Evolutionary conservation across 1,140 invertebrate species (phyloP).

Genomic region (Sitobion miscanthi): DNA sequence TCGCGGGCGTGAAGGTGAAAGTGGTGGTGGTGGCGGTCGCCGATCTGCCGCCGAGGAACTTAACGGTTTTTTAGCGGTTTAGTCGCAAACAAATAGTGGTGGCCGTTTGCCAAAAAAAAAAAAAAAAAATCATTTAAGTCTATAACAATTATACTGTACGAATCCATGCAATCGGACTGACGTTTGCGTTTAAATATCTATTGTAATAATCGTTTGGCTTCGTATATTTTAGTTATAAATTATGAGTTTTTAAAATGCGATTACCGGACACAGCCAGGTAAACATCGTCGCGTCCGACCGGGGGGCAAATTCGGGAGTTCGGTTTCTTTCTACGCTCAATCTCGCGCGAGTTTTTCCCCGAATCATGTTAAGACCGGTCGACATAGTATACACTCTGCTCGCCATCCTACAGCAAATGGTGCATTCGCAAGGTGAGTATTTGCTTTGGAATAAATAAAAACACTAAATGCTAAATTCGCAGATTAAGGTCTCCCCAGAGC

Average conservation of each 20-base stretch:
- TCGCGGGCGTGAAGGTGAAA: conserved; percentile 36
- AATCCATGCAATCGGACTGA: neutral
- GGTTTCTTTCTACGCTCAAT: neutral
- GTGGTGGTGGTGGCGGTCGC: conserved; percentile 21
- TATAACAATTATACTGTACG: neutral
- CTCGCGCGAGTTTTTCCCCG: conserved; percentile 8
- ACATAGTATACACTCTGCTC: conserved; percentile 20
- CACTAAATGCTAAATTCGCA: neutral
- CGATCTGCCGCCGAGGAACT: conserved; percentile 31
- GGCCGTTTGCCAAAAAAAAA: conserved; percentile 35
- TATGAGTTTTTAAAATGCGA: neutral
- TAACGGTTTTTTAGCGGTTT: conserved; percentile 51
- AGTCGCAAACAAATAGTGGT: conserved; percentile 43
- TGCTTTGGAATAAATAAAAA: neutral
- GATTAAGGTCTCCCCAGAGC: too few relatives aligned
- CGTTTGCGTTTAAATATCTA: neutral
- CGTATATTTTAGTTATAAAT: neutral
- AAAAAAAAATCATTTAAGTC: neutral
- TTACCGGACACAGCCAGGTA: neutral
- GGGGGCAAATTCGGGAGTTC: neutral
- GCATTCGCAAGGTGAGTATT: conserved; percentile 31
- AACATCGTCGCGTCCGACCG: neutral
- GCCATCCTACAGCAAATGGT: conserved; percentile 42
- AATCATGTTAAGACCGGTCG: conserved; percentile 27
- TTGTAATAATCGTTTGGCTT: neutral